Evolutionary conservation across 2,797 vertebrate species (phyloP).

Genomic region (Sebastes minor): DNA sequence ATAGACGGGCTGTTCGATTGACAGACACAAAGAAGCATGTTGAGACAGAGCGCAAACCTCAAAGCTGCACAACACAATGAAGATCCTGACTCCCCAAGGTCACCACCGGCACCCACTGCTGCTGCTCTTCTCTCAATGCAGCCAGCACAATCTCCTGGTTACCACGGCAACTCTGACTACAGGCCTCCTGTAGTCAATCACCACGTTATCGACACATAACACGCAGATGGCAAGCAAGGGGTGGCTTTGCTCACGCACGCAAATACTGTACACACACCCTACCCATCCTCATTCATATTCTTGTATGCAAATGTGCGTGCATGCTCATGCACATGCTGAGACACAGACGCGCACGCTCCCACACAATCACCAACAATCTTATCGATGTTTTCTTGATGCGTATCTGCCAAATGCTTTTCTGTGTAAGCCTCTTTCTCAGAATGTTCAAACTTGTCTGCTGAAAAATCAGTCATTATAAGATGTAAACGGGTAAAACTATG

Average conservation of each 20-base stretch:
- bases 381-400: constrained; percentile 32
- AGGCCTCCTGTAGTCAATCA: constrained; percentile 55
- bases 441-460: constrained; percentile 10
- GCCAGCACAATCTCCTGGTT: constrained; percentile 66
- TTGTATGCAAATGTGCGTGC: background rate
- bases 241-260: constrained; percentile 11
- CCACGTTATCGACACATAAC: constrained; percentile 44
- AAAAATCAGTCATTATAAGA: background rate
- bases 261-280: constrained; percentile 5
- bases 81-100: constrained; percentile 77
- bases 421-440: constrained; percentile 1
- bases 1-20: background rate
- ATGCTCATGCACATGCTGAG: background rate
- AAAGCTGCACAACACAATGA: constrained; percentile 49
- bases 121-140: constrained; percentile 49
- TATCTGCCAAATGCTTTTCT: constrained; percentile 26
- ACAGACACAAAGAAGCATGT: constrained; percentile 23
- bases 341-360: background rate
- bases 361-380: constrained; percentile 1
- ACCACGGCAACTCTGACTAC: constrained; percentile 81
- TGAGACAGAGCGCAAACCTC: constrained; percentile 26
- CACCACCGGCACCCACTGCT: constrained; percentile 56
- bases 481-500: background rate
- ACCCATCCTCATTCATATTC: constrained; percentile 1
- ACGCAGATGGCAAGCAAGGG: constrained; percentile 38